A percentile compares a stretch with the other conserved stretches of the same genome.
Evolutionary conservation across 2,797 vertebrate genomes (phyloP).

Genomic region (Prionace glauca): DNA sequence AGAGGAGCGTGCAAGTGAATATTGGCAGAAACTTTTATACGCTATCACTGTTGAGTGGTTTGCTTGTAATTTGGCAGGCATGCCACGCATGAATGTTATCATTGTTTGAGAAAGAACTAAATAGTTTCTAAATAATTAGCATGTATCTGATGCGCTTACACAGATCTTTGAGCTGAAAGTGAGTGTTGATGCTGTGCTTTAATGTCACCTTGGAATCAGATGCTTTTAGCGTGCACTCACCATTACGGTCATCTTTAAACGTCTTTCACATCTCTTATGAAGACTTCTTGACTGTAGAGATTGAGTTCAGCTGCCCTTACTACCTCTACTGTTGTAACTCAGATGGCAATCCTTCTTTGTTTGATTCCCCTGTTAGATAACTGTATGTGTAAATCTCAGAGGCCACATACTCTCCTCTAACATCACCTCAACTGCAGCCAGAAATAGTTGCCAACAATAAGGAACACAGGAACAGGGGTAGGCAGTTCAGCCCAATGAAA

Average conservation of each 20-base stretch:
- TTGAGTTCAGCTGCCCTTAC: neutral
- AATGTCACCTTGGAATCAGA: neutral
- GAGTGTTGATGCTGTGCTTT: neutral
- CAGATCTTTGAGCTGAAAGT: neutral
- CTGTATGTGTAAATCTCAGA: neutral
- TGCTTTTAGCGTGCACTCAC: neutral
- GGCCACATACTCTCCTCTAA: neutral
- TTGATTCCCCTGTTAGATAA: neutral
- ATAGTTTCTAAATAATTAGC: neutral
- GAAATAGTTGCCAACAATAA: neutral
- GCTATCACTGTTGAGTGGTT: neutral
- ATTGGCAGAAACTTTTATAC: neutral
- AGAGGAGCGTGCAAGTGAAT: neutral
- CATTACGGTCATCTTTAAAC: neutral
- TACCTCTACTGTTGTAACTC: neutral
- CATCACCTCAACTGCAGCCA: neutral
- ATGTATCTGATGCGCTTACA: neutral
- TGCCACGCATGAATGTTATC: neutral
- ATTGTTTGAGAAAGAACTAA: neutral
- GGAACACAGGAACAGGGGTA: neutral
- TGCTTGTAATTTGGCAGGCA: neutral
- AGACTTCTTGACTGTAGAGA: neutral
- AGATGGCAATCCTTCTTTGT: neutral
- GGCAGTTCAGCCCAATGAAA: neutral
- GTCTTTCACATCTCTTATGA: neutral